These are phyloP conservation scores for Delia radicum DNA, from an alignment of 1,140 invertebrate genomes.

Conservation along the genomic window DNA sequence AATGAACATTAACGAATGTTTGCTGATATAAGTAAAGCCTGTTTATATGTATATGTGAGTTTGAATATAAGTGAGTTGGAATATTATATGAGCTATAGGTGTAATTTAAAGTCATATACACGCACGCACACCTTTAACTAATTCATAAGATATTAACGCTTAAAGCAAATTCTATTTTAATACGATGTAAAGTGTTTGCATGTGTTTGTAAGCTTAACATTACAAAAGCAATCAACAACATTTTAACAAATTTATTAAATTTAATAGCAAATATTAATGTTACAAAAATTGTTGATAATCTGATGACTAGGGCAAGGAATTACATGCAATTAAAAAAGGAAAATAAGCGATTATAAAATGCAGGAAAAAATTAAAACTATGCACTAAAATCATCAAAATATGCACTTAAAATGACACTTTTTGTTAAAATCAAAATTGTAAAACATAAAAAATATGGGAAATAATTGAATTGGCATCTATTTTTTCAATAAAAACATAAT, in stretches of 20 bases:
- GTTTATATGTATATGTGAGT: background rate
- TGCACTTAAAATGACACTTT: too few species aligned
- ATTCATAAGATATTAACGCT: slow-evolving; percentile 20
- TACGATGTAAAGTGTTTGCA: too few species aligned
- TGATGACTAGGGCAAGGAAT: background rate
- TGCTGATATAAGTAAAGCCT: too few species aligned
- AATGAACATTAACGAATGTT: background rate
- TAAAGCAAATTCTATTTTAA: slow-evolving; percentile 6
- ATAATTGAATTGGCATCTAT: too few species aligned
- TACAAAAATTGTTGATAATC: slow-evolving; percentile 1
- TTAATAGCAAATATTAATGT: slow-evolving; percentile 23
- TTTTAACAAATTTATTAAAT: slow-evolving; percentile 22
- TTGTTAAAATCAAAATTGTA: too few species aligned
- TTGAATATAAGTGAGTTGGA: background rate
- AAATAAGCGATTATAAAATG: too few species aligned
- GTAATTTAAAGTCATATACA: background rate
- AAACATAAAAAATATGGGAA: too few species aligned
- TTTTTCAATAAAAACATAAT: too few species aligned
- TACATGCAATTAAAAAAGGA: too few species aligned
- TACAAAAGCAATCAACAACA: slow-evolving; percentile 17
- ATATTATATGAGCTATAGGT: slow-evolving; percentile 13
- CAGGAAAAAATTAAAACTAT: too few species aligned
- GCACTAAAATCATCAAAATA: too few species aligned
- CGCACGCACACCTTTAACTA: slow-evolving; percentile 15
- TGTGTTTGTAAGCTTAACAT: background rate